Conservation (phyloP, 2,797 vertebrate species). For the Channallabes apus region DNA sequence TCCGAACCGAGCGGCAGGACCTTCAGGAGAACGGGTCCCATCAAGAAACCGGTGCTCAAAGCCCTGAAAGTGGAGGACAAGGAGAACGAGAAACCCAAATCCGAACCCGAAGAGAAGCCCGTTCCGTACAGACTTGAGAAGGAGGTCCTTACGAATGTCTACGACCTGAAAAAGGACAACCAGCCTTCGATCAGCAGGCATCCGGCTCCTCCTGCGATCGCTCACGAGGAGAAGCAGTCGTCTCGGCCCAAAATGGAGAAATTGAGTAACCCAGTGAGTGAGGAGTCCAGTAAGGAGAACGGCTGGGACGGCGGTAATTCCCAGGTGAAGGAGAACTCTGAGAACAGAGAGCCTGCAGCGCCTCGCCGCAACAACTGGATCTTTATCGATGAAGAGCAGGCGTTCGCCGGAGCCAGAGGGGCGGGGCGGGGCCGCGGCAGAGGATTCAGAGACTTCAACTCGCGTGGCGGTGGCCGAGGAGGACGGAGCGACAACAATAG, state of each 20-base stretch:
- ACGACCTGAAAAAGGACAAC: conserved; percentile 80
- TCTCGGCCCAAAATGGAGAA: conserved; percentile 73
- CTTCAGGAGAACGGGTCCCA: conserved; percentile 87
- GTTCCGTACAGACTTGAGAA: conserved; percentile 81
- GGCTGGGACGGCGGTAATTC: conserved; percentile 75
- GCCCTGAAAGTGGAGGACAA: conserved; percentile 98
- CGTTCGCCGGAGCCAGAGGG: conserved; percentile 85
- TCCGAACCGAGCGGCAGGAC: conserved; percentile 80
- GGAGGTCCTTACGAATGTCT: conserved; percentile 78
- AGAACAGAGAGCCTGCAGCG: conserved; percentile 75
- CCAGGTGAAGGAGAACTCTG: conserved; percentile 71
- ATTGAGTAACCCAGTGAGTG: conserved; percentile 61
- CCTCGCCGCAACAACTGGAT: conserved; percentile 96
- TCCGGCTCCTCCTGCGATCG: conserved; percentile 62
- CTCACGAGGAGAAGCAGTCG: conserved; percentile 75
- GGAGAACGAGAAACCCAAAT: conserved; percentile 90
- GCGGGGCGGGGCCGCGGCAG: conserved; percentile 81
- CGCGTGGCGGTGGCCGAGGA: conserved; percentile 69
- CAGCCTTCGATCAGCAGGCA: conserved; percentile 68
- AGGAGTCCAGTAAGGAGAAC: conserved; percentile 76
- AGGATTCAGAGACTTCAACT: conserved; percentile 88
- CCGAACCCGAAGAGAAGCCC: conserved; percentile 82
- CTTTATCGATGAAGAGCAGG: conserved; percentile 96
- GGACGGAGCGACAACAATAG: conserved; percentile 58
- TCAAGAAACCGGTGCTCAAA: conserved; percentile 97